A percentile compares a stretch with the other conserved stretches of the same genome.
Evolutionary conservation across 2,888 invertebrate species (phyloP).

Genomic region (Drosophila paramelanica): DNA sequence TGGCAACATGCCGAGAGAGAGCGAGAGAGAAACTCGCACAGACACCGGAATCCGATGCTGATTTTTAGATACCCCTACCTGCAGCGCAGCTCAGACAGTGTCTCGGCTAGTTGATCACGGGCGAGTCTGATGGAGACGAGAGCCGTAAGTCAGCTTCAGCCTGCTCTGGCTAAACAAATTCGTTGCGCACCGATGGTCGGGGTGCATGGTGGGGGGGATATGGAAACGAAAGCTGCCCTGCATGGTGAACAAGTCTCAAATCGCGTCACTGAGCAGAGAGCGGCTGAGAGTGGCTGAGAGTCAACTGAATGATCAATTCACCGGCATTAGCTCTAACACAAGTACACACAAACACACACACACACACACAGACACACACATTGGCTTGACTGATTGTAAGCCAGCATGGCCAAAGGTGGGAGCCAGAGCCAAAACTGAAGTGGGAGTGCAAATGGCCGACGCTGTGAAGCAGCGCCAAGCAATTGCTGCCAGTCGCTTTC

Average conservation of each 20-base stretch:
- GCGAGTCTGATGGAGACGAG: background rate
- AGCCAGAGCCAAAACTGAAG: conserved; percentile 15
- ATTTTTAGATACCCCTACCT: conserved; percentile 22
- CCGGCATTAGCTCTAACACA: conserved; percentile 17
- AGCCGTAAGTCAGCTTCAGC: conserved; percentile 9
- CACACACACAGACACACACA: conserved; percentile 1
- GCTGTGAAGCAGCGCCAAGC: conserved; percentile 38
- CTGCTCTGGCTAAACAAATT: conserved; percentile 35
- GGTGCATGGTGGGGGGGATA: background rate
- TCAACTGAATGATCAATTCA: conserved; percentile 29
- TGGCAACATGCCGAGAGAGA: conserved; percentile 56
- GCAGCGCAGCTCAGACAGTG: conserved; percentile 7
- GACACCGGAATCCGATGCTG: conserved; percentile 27
- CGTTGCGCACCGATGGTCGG: conserved; percentile 52
- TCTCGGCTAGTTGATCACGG: conserved; percentile 33
- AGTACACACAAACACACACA: background rate
- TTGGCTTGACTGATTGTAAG: background rate
- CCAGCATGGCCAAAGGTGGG: conserved; percentile 21
- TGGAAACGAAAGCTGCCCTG: conserved; percentile 26
- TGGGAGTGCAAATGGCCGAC: conserved; percentile 35
- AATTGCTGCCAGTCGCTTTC: conserved; percentile 33
- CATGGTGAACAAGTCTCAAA: conserved; percentile 37
- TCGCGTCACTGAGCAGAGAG: conserved; percentile 42
- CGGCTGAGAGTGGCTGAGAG: conserved; percentile 10
- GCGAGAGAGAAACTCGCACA: conserved; percentile 34